These are phyloP conservation scores for Acrobasis repandana DNA, from an alignment of 2,888 invertebrate species.

Conservation along the genomic window DNA sequence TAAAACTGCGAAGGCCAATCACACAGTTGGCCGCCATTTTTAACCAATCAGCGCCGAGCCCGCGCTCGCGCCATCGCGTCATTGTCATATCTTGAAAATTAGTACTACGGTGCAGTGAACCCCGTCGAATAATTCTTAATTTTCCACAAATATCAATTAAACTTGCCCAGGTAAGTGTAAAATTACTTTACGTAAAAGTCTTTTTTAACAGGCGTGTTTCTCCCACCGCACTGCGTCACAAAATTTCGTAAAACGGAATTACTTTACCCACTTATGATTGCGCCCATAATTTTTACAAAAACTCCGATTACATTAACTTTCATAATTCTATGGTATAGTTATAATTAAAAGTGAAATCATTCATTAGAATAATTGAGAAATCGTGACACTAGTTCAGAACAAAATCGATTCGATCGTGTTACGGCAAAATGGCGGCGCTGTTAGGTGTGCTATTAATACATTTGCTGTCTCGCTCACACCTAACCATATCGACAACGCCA, in stretches of 20 bases:
- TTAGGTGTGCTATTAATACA: constrained; percentile 71
- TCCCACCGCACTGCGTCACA: background rate
- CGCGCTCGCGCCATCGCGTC: constrained; percentile 81
- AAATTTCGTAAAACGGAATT: constrained; percentile 37
- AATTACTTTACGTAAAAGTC: constrained; percentile 33
- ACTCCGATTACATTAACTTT: background rate
- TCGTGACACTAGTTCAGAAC: constrained; percentile 50
- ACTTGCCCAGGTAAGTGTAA: constrained; percentile 60
- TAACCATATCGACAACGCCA: constrained; percentile 30
- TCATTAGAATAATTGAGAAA: constrained; percentile 41
- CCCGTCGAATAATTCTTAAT: constrained; percentile 77
- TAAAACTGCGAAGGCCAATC: constrained; percentile 68
- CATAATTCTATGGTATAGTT: constrained; percentile 6
- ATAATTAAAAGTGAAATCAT: constrained; percentile 23
- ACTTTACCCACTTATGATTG: constrained; percentile 52
- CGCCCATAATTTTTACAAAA: constrained; percentile 23
- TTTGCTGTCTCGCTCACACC: constrained; percentile 57
- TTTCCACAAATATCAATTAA: constrained; percentile 68
- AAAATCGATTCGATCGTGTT: constrained; percentile 65
- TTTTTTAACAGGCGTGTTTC: constrained; percentile 35
- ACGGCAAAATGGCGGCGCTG: constrained; percentile 79
- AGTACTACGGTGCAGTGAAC: constrained; percentile 80
- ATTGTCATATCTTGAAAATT: constrained; percentile 81
- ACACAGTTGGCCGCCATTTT: constrained; percentile 75
- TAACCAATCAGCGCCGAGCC: constrained; percentile 71